Conservation (phyloP, 2,113 vertebrate genomes). For the Chaenocephalus aceratus region DNA sequence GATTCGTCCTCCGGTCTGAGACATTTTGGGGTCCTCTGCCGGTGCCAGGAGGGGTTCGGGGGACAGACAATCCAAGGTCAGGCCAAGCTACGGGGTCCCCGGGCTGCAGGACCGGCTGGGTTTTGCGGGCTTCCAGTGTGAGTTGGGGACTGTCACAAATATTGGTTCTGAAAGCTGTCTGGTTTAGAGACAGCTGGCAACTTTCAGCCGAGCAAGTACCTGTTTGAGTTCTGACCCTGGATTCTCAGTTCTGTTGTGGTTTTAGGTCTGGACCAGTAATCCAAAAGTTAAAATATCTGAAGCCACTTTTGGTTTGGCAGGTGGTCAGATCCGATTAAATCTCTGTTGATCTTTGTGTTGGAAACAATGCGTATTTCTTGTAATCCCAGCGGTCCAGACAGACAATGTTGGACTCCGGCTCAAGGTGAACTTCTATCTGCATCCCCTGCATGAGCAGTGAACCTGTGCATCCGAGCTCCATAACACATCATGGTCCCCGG, state of each 20-base stretch:
- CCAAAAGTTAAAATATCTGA: constrained; percentile 35
- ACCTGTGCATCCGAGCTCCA: constrained; percentile 44
- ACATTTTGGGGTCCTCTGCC: constrained; percentile 81
- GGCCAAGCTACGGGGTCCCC: constrained; percentile 49
- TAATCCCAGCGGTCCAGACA: constrained; percentile 62
- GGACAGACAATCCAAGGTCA: constrained; percentile 69
- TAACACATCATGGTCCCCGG: constrained; percentile 19
- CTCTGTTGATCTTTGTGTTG: constrained; percentile 5
- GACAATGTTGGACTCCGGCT: constrained; percentile 50
- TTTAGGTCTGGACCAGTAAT: constrained; percentile 20
- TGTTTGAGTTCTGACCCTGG: constrained; percentile 30
- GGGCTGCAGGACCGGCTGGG: constrained; percentile 62
- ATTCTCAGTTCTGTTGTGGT: not conserved
- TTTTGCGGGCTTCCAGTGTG: constrained; percentile 66
- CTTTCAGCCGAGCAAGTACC: constrained; percentile 26
- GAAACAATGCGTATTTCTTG: constrained; percentile 13
- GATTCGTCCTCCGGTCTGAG: constrained; percentile 84
- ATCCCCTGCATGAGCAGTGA: constrained; percentile 41
- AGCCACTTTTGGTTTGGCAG: constrained; percentile 10
- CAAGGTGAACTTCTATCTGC: constrained; percentile 76
- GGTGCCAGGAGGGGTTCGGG: constrained; percentile 58
- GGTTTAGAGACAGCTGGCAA: constrained; percentile 22
- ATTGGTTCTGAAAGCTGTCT: constrained; percentile 10
- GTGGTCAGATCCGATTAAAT: constrained; percentile 22
- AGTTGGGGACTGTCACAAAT: constrained; percentile 31